Base-by-base conservation (phyloP, 2,113 vertebrate genomes). In the Cyanoramphus novaezelandiae region DNA sequence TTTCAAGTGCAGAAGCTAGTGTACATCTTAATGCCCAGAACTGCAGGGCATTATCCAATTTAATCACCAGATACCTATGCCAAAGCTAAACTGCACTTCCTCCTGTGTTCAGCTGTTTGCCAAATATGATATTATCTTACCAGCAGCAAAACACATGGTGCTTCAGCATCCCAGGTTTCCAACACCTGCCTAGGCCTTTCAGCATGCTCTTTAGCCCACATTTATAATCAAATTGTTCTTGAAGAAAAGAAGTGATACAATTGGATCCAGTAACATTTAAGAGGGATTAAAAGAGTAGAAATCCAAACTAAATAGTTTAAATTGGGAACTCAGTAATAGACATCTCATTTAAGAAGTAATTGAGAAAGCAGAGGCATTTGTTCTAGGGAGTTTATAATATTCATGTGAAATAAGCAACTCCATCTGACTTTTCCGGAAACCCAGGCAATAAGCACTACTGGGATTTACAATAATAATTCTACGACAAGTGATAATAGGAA, bases 341-440 rank as follows among this genome's bases (percentile, higher is more conserved):
- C 44, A 25, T 50, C 62, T 64, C 55, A 17, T 69, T 90, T 69
- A 76, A 90, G 59, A 79, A 84, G 37, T 31, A 29, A 88, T 1
- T 43, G 75, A 76, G 50, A 80, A 90, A 70, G 15, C 50, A 68
- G 52, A 53, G 13, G 23, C 13, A 62, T 62, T 60, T 47, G 27
- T 60, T n/a, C 13, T 23, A 5, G 0, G 0, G 0, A 33, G 18
- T 17, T 63, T 52, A 39, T 62, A 62, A 2, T 25, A 70, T 50
- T 69, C 39, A 64, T 6, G 2, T 29, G 37, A 74, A 69, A 49
- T 14, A 60, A 86, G 68, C 44, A 57, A 37, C 10, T 25, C n/a
- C 10, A 2, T 24, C 47, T 4, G 2, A 12, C 49, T 93, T 84
- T 87, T 52, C 50, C 29, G 53, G 81, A 80, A 83, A 35, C 43